phyloP scores from a whole-genome alignment of 2,888 invertebrate genomes.

The Entomobrya proxima region DNA sequence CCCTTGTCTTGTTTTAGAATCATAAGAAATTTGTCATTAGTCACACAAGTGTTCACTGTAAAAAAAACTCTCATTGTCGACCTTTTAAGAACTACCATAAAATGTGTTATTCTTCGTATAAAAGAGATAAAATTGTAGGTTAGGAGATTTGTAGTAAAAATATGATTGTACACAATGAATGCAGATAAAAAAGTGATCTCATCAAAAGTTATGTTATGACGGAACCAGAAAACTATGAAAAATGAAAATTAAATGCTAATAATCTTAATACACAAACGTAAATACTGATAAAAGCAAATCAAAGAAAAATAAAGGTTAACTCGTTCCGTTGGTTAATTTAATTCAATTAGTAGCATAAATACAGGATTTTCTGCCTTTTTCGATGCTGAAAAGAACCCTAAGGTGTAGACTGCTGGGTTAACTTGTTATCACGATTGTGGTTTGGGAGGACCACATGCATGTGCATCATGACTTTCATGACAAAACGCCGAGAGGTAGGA shows the following conservation, averaged over 20 bases:
- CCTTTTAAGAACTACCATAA: no score
- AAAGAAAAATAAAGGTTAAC: neutral
- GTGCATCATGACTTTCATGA: slow-evolving; percentile 39
- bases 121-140: no score
- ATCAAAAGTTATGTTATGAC: neutral
- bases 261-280: neutral
- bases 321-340: slow-evolving; percentile 52
- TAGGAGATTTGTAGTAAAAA: neutral
- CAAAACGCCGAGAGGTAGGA: slow-evolving; percentile 39
- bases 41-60: no score
- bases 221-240: neutral
- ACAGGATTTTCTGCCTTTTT: slow-evolving; percentile 53
- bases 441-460: slow-evolving; percentile 17
- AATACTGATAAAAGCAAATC: neutral
- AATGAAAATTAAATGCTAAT: neutral
- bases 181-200: slow-evolving; percentile 6
- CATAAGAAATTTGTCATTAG: no score
- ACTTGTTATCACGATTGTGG: slow-evolving; percentile 52
- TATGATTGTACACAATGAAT: no score
- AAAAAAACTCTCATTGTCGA: no score
- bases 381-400: slow-evolving; percentile 39
- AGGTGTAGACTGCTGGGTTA: slow-evolving; percentile 52
- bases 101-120: no score
- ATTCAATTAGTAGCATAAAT: slow-evolving; percentile 59
- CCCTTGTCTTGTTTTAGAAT: no score